These are phyloP conservation scores for Bellardia pandia DNA, from an alignment of 2,888 invertebrate species.

Conservation along the genomic window DNA sequence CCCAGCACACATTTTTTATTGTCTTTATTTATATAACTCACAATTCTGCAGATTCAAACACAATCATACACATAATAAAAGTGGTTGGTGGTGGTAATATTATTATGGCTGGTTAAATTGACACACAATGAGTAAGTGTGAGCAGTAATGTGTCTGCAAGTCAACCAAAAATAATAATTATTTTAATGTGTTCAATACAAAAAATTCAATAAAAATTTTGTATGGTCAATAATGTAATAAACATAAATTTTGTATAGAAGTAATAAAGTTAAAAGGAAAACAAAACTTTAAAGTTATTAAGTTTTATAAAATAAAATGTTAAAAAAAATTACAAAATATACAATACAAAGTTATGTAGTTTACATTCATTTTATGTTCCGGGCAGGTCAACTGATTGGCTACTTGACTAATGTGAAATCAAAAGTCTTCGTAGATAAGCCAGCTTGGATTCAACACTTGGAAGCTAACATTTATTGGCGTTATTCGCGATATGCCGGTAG, in stretches of 20 bases:
- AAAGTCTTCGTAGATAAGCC: too few species aligned
- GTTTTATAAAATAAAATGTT: neutral
- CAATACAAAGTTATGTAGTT: too few species aligned
- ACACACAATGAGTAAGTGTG: neutral
- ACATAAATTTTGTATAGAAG: neutral
- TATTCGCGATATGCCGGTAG: too few species aligned
- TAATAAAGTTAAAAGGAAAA: neutral
- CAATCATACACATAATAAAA: conserved; percentile 6
- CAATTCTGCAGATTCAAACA: neutral
- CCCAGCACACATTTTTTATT: conserved; percentile 34
- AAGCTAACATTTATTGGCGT: too few species aligned
- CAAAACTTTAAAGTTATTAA: neutral
- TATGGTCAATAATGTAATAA: conserved; percentile 31
- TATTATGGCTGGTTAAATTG: neutral
- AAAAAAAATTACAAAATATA: neutral
- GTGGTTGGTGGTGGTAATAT: neutral
- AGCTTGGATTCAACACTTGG: too few species aligned
- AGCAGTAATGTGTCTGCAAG: neutral
- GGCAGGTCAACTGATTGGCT: too few species aligned
- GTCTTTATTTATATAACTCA: neutral
- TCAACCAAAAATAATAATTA: conserved; percentile 61
- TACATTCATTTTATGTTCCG: too few species aligned
- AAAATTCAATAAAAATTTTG: neutral
- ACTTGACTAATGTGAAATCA: too few species aligned
- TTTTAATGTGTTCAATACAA: conserved; percentile 59